These are phyloP conservation scores for Subacronicta megacephala DNA, from an alignment of 2,888 invertebrate genomes.

Conservation along the genomic window DNA sequence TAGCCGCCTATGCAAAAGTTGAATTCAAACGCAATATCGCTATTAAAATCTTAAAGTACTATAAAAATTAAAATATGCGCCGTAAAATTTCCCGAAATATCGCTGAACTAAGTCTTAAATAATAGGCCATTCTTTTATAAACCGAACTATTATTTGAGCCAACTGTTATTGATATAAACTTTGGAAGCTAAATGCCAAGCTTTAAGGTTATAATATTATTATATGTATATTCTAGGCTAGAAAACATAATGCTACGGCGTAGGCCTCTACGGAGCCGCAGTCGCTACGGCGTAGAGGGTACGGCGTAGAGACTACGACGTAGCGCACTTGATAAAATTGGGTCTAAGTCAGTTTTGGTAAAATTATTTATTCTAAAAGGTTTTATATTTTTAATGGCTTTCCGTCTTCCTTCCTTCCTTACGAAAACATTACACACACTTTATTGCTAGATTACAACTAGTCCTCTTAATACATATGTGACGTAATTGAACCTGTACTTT, in stretches of 20 bases:
- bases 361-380: no score
- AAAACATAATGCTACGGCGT: constrained; percentile 53
- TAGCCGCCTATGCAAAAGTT: background rate
- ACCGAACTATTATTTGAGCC: constrained; percentile 18
- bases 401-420: no score
- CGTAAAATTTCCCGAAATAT: constrained; percentile 2
- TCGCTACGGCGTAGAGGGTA: constrained; percentile 55
- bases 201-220: constrained; percentile 18
- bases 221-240: constrained; percentile 19
- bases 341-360: no score
- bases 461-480: no score
- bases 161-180: constrained; percentile 10
- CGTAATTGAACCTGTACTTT: no score
- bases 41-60: background rate
- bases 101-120: constrained; percentile 14
- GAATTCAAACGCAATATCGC: background rate
- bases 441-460: no score
- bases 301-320: constrained; percentile 41
- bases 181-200: constrained; percentile 35
- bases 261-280: constrained; percentile 43
- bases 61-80: constrained; percentile 2
- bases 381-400: no score
- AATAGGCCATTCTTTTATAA: constrained; percentile 9
- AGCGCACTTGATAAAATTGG: background rate
- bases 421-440: no score